Evolutionary conservation across 2,113 vertebrate species (phyloP), one percentile per base, ranked within the genome.

Genomic region (Lagenorhynchus albirostris): DNA sequence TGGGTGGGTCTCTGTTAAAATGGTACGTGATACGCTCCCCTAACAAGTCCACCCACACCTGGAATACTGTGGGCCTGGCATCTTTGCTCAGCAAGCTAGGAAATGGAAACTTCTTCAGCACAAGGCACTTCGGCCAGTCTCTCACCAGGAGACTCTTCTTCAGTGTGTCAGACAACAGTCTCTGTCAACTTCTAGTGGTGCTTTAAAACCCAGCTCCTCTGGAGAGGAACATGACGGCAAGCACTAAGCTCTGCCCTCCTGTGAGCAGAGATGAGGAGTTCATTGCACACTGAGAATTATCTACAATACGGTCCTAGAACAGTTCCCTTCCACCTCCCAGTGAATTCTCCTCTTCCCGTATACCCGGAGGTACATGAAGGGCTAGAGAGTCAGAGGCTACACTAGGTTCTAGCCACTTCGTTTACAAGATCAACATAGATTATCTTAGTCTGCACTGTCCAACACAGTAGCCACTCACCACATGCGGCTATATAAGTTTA

Each of bases 21-120:
- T 50, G 8, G 67, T 15, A 18, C 5, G 31, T 29, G 6, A 44
- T 12, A 26, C 0, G 1, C 7, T 58, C 8, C 58, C 12, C 6
- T 91, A 47, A 55, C 3, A n/a, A 70, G 7, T 13, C 55, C 62
- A 65, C 26, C 55, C 62, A 65, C 26, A 67, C 1, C n/a, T 92
- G 15, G 8, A 55, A 25, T 58, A 77, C 13, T 83, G 5, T 38
- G 85, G 17, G 11, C 58, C 31, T 81, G 44, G 18, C 53, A 67
- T 53, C 50, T 70, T 65, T 79, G 33, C 47, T 92, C 18, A 95
- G 68, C 4, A 88, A 91, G 31, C 38, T 68, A 23, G 15, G n/a
- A 86, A 38, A 25, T 38, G 0, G 21, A 89, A 3, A 36, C n/a
- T 7, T 74, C 33, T 80, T 47, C 25, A 55, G 18, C 29, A 83